Evolutionary conservation across 2,113 vertebrate genomes (phyloP), one percentile per base, ranked within the genome.

Genomic region (Isichthys henryi): DNA sequence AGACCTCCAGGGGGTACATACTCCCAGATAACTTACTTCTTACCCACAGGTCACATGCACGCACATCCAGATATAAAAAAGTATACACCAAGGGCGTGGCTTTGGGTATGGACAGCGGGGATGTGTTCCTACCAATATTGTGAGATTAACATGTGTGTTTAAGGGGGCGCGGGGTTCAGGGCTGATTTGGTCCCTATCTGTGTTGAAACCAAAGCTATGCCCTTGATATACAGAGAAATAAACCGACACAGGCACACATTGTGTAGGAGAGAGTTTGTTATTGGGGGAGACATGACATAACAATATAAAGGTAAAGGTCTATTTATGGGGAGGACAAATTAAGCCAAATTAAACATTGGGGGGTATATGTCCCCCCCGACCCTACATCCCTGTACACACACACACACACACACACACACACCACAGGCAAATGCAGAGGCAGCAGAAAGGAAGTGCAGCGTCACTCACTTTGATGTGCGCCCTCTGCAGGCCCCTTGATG

Each of bases 381-480:
- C n/a, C 58, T 9, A 31, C 62, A 31, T 27, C 62, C 62, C n/a
- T 11, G 10, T 27, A 70, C 62, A 58, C 53, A 31, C 39, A 56
- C 15, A 77, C 66, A 80, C 66, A 70, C 56, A 70, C 43, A 70
- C 87, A 88, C 45, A 66, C 56, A 66, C 39, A 88, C 39, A 35
- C 27, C 17, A 39, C 27, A 56, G 17, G 8, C 31, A 62, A 53
- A 21, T 43, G 58, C 62, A 27, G 27, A 35, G 62, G 35, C 15
- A 23, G 52, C 52, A 88, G 48, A 19, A 56, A 66, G 53, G 52
- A 88, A 53, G 35, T 62, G 58, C 62, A 49, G 15, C 2, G 45
- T 77, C 88, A 87, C 95, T 95, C 94, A 98, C 98, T 96, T 97
- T 98, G 96, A 93, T 92, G 90, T 8, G 94, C 92, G 94, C 90